Percentiles rank a stretch among this genome's conserved stretches.
These are phyloP conservation scores for Pipistrellus kuhlii DNA, from an alignment of 2,797 vertebrate genomes.

Conservation along the genomic window DNA sequence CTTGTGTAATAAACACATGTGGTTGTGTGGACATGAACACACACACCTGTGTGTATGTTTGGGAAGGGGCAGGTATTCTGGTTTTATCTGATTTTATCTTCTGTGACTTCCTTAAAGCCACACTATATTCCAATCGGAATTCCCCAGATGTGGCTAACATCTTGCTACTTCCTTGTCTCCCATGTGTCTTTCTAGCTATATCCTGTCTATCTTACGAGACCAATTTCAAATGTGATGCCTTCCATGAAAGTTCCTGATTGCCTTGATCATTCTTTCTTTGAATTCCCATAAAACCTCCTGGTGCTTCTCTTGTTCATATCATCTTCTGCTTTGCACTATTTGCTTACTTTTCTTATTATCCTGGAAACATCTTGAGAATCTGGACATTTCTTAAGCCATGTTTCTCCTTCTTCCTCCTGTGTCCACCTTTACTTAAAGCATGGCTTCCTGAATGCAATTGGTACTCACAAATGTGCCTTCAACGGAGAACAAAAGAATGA, in stretches of 20 bases:
- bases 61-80: not conserved
- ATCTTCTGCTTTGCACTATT: not conserved
- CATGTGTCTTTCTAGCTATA: not conserved
- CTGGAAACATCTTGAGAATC: not conserved
- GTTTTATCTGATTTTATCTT: not conserved
- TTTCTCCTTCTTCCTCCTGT: not conserved
- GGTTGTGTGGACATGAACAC: not conserved
- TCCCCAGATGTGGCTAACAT: not conserved
- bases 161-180: no score
- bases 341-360: not conserved
- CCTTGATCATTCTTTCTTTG: not conserved
- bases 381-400: not conserved
- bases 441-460: not conserved
- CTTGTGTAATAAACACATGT: not conserved
- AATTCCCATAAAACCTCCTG: not conserved
- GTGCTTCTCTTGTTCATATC: not conserved
- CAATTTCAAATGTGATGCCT: not conserved
- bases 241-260: not conserved
- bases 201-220: not conserved
- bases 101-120: not conserved
- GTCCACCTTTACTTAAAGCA: not conserved
- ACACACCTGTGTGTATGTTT: rapidly evolving
- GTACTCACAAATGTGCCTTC: not conserved
- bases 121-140: not conserved
- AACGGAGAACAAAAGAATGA: not conserved